phyloP scores from a whole-genome alignment of 2,113 vertebrate species.

The Puffinus mauretanicus region DNA sequence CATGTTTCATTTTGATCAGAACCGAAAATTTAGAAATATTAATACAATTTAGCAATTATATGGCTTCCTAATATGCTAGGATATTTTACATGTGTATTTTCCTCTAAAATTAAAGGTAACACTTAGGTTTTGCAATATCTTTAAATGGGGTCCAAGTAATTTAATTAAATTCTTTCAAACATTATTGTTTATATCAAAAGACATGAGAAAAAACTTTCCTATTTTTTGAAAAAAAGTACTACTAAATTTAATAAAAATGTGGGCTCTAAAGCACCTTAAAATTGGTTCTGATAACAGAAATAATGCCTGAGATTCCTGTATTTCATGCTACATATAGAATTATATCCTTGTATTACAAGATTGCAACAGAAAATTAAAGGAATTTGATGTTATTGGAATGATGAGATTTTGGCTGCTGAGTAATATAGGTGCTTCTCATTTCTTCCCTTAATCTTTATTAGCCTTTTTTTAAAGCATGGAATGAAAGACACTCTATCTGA shows the following conservation, averaged over 20 bases:
- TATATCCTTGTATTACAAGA: neutral
- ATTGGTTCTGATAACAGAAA: neutral
- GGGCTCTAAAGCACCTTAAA: neutral
- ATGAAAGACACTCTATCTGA: neutral
- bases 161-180: neutral
- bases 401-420: neutral
- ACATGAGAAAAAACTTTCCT: neutral
- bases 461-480: neutral
- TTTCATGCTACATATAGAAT: neutral
- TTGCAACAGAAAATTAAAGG: neutral
- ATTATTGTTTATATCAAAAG: neutral
- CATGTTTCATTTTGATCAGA: neutral
- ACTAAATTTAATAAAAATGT: neutral
- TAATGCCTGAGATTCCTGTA: neutral
- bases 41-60: neutral
- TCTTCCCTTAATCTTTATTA: neutral
- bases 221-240: fast-evolving
- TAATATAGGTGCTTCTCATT: neutral
- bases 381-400: neutral
- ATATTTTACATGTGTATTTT: neutral
- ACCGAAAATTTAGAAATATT: neutral
- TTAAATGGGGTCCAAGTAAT: neutral
- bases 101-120: neutral
- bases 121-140: neutral
- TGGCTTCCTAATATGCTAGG: neutral